Evolutionary conservation across 2,113 vertebrate genomes (phyloP), one percentile per base, ranked within the genome.

Genomic region (Chroicocephalus ridibundus): DNA sequence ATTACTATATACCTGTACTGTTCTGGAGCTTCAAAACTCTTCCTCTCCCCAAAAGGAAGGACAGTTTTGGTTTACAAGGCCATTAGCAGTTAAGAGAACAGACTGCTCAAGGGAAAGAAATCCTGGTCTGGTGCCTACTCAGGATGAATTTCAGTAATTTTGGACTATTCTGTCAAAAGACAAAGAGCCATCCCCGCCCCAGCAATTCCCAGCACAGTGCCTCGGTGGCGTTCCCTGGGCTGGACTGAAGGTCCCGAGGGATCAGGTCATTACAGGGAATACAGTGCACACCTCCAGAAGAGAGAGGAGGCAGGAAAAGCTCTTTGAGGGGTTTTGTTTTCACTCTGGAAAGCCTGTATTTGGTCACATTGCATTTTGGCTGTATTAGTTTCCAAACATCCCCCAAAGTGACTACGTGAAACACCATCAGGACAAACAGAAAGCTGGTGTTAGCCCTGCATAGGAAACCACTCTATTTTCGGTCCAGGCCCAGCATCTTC

Each of bases 311-410:
- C 49, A 87, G 64, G 31, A 22, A 49, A 88, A 47, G 4, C 5
- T 17, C 66, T 47, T 20, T 13, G 25, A 82, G 17, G 6, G 4
- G 5, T 0, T 4, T 60, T 72, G 16, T 49, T 47, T 57, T 15
- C 36, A 7, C 17, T 9, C 11, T 60, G 32, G 38, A 68, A 84
- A 69, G 42, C 15, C 15, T 52, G 11, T 24, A 5, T 25, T 78
- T 7, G 44, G 0, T n/a, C 64, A 65, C 0, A 0, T 4, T 29
- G 29, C 1, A 2, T 36, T 77, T 80, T 68, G 64, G 3, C 58
- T 52, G 5, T 8, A 1, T 3, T 52, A 49, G 10, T 69, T 86
- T 42, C 58, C 49, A 88, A 86, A 65, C 46, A 52, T 10, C 31
- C 16, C 36, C 38, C 25, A 18, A 57, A 80, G 66, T 2, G 4